phyloP scores from a whole-genome alignment of 2,888 invertebrate species.

The Hesperia comma region DNA sequence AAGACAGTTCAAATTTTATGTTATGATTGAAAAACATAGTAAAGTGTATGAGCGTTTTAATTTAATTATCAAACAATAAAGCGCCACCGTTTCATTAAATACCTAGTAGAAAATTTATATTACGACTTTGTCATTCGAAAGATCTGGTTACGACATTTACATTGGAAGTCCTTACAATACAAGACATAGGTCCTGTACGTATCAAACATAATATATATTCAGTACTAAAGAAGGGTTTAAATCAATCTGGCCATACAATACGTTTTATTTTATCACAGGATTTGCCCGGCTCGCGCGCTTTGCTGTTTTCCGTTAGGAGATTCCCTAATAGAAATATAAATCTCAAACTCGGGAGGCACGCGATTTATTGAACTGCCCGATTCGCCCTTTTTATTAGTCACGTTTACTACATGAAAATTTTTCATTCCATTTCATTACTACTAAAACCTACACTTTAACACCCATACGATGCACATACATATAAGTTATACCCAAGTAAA shows the following conservation, averaged over 20 bases:
- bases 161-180: too few species aligned
- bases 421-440: conserved; percentile 53
- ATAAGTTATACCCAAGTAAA: conserved; percentile 19
- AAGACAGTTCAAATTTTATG: too few species aligned
- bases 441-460: conserved; percentile 20
- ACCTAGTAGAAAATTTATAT: too few species aligned
- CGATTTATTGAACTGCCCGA: conserved; percentile 66
- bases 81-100: too few species aligned
- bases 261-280: conserved; percentile 32
- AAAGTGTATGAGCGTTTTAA: too few species aligned
- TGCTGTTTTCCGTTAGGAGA: conserved; percentile 52
- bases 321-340: conserved; percentile 74
- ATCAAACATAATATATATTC: too few species aligned
- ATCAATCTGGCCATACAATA: conserved; percentile 31
- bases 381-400: conserved; percentile 75
- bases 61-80: too few species aligned
- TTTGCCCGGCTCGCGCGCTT: conserved; percentile 13
- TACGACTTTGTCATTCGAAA: too few species aligned
- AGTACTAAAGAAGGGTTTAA: conserved; percentile 19
- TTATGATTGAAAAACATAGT: too few species aligned
- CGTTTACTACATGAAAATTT: conserved; percentile 67
- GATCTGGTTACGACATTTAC: too few species aligned
- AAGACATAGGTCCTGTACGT: too few species aligned
- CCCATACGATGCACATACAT: neutral
- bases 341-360: conserved; percentile 61